Evolutionary conservation across 2,113 vertebrate genomes (phyloP).

Genomic region (Nibea albiflora): DNA sequence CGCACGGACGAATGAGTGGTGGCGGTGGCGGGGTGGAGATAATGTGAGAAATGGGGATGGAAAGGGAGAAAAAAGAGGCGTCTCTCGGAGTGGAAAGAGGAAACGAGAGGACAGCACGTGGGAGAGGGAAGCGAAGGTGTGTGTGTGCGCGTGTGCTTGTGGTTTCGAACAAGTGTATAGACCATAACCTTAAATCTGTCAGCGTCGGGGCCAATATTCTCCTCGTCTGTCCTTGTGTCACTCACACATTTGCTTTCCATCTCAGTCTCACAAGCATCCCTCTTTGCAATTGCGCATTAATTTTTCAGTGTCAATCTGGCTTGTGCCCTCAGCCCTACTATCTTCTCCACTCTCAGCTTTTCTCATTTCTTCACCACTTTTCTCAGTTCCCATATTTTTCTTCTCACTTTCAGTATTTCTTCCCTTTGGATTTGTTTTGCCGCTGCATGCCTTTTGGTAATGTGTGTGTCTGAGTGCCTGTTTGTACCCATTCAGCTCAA

Average conservation of each 20-base stretch:
- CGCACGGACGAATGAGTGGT: constrained; percentile 37
- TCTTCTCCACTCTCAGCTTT: constrained; percentile 56
- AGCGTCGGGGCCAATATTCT: constrained; percentile 66
- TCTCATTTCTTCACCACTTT: constrained; percentile 63
- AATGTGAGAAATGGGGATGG: constrained; percentile 44
- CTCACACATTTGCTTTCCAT: constrained; percentile 66
- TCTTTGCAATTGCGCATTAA: constrained; percentile 82
- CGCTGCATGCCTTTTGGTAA: constrained; percentile 53
- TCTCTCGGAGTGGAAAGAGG: constrained; percentile 23
- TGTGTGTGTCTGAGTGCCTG: constrained; percentile 44
- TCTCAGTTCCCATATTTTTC: constrained; percentile 56
- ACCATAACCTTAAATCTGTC: constrained; percentile 82
- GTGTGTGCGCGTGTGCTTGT: not conserved
- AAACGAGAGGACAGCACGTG: constrained; percentile 34
- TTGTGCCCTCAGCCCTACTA: constrained; percentile 73
- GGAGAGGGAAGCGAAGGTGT: constrained; percentile 23
- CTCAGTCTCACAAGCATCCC: constrained; percentile 48
- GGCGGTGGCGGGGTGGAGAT: not conserved
- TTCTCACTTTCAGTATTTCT: constrained; percentile 9
- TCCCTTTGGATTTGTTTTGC: constrained; percentile 53
- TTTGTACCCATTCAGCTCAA: constrained; percentile 45
- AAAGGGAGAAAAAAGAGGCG: constrained; percentile 13
- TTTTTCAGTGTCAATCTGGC: constrained; percentile 87
- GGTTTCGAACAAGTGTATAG: constrained; percentile 42
- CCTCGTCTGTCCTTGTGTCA: constrained; percentile 65